phyloP scores from a whole-genome alignment of 2,113 vertebrate genomes.

The Microcebus tavaratra region DNA sequence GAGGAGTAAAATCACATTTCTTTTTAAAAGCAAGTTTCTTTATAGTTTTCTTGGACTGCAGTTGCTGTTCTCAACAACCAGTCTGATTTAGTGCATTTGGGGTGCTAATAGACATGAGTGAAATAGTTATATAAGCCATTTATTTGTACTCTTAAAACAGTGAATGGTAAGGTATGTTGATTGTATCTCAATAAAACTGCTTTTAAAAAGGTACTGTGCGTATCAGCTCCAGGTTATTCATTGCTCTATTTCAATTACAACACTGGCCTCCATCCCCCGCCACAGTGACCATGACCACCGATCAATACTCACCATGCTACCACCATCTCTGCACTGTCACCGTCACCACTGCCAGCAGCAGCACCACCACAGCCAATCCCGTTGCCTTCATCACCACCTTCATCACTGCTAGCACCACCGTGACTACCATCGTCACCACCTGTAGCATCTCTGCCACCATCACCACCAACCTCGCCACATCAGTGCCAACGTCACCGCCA shows the following conservation, averaged over 20 bases:
- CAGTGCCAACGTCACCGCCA: neutral
- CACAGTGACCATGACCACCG: neutral
- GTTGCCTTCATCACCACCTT: neutral
- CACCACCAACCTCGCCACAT: accelerated
- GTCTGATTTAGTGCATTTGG: neutral
- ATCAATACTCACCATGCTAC: accelerated
- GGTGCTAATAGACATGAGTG: neutral
- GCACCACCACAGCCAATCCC: too few species aligned
- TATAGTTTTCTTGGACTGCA: neutral
- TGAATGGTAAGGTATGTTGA: neutral
- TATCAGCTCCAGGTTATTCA: neutral
- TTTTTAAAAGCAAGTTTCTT: neutral
- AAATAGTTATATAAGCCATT: neutral
- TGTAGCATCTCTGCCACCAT: neutral
- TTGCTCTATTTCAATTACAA: neutral
- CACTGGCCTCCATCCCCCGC: too few species aligned
- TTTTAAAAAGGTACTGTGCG: neutral
- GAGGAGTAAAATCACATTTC: neutral
- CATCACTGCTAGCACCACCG: too few species aligned
- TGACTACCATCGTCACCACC: neutral
- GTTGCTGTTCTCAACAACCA: neutral
- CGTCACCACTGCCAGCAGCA: accelerated
- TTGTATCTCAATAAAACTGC: neutral
- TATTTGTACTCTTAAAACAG: too few species aligned
- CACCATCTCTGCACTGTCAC: neutral